Evolutionary conservation across 2,113 vertebrate genomes (phyloP), one percentile per base, ranked within the genome.

Genomic region (Puntigrus tetrazona): DNA sequence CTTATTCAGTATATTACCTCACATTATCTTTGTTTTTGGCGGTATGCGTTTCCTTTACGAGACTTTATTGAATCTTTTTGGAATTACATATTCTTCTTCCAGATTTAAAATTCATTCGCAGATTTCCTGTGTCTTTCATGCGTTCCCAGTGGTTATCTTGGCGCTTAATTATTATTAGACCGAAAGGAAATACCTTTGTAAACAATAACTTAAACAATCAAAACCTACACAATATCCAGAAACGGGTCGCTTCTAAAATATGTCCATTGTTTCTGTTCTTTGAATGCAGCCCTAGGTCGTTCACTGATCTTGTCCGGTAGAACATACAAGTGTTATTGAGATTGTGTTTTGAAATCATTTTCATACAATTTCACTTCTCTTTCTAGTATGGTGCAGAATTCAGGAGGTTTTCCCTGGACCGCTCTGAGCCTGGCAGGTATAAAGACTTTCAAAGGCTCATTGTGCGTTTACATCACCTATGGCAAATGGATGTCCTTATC

Each of bases 331-430:
- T 70, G 67, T 9, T 7, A 31, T 65, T 65, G 18, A 31, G 27
- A 65, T 65, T 22, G 36, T 69, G 10, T n/a, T 1, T 43, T 72
- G 1, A 72, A 52, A 16, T 57, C 18, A 11, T 38, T 43, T 67
- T 70, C 0, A 29, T 77, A 18, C 18, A 6, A 20, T 34, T 8
- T 50, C 5, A 38, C 11, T 41, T 52, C 10, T 74, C 25, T 76
- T 5, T 41, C n/a, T 43, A 89, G 88, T 87, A 82, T 75, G 82
- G 88, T 45, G 88, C 88, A 81, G 88, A 89, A n/a, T 87, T 89
- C 78, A 74, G 88, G 55, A 87, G 88, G 81, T 89, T 89, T 84
- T 86, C 86, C 31, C 22, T 88, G 27, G 79, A 88, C 77, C 75
- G 78, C 4, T 80, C 2, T 34, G 75, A 86, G 52, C 86, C 85